Evolutionary conservation across 2,113 vertebrate species (phyloP).

Genomic region (Megalops atlanticus): DNA sequence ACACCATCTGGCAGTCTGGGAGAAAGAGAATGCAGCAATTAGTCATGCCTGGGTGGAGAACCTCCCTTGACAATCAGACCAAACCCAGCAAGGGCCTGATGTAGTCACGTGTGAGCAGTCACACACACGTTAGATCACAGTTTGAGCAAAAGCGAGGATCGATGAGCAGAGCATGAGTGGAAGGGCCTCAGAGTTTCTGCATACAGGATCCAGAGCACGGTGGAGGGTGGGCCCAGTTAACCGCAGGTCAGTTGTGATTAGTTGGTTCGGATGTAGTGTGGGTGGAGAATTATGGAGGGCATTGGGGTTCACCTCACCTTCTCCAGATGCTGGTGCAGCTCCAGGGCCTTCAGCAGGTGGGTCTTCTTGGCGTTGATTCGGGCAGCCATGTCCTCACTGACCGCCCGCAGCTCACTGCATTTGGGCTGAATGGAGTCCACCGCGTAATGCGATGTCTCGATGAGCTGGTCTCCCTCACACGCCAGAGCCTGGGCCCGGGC

Average conservation of each 20-base stretch:
- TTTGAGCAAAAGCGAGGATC: neutral
- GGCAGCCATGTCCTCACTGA: conserved; percentile 67
- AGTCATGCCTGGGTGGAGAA: conserved; percentile 13
- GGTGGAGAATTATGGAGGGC: neutral
- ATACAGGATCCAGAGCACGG: too few relatives aligned
- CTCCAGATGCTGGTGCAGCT: conserved; percentile 84
- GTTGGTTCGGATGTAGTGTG: neutral
- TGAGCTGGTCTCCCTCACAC: conserved; percentile 77
- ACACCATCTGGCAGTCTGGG: conserved; percentile 87
- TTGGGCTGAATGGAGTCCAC: conserved; percentile 93
- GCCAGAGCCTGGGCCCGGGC: conserved; percentile 75
- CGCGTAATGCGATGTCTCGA: conserved; percentile 86
- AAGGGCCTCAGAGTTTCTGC: too few relatives aligned
- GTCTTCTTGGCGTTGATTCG: conserved; percentile 66
- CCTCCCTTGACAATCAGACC: too few relatives aligned
- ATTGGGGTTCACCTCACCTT: conserved; percentile 67
- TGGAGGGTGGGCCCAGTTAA: neutral
- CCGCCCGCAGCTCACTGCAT: conserved; percentile 81
- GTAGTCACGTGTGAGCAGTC: too few relatives aligned
- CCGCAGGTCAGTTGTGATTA: too few relatives aligned
- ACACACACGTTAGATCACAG: too few relatives aligned
- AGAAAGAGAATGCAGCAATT: neutral
- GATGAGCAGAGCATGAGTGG: too few relatives aligned
- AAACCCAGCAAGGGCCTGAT: too few relatives aligned
- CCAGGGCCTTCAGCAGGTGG: conserved; percentile 80